A percentile compares a stretch with the other conserved stretches of the same genome.
Conservation (phyloP, 1,140 invertebrate species). For the Proctacanthus coquilletti region DNA sequence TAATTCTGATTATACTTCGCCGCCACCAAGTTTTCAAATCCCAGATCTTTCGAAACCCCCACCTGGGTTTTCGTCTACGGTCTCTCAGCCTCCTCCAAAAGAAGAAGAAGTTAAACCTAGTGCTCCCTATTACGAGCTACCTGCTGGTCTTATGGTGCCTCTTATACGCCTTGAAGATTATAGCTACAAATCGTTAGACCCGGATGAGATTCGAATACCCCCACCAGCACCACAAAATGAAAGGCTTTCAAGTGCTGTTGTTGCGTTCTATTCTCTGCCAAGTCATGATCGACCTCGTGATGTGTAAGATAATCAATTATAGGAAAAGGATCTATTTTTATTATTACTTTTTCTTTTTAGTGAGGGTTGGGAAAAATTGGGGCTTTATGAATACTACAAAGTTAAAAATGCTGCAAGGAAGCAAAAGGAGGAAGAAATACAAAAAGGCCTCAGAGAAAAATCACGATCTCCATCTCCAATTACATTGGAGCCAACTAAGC, state of each 20-base stretch:
- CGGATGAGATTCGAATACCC: conserved; percentile 76
- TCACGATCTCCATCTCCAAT: conserved; percentile 63
- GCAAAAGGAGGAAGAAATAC: conserved; percentile 73
- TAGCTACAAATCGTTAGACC: conserved; percentile 79
- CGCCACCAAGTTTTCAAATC: conserved; percentile 36
- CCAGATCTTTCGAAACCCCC: conserved; percentile 76
- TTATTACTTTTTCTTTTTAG: conserved; percentile 35
- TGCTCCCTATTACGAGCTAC: conserved; percentile 90
- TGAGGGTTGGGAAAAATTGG: conserved; percentile 95
- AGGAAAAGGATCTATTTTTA: background rate
- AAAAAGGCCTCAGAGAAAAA: conserved; percentile 46
- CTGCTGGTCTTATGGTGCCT: conserved; percentile 85
- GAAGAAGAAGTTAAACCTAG: conserved; percentile 70
- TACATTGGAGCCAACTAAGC: conserved; percentile 51
- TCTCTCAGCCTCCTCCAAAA: conserved; percentile 18
- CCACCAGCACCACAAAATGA: conserved; percentile 88
- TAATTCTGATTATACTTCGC: conserved; percentile 6
- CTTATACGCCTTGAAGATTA: conserved; percentile 80
- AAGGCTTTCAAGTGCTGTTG: conserved; percentile 75
- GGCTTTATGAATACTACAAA: conserved; percentile 94
- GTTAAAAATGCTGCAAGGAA: conserved; percentile 83
- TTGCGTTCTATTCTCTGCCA: conserved; percentile 87
- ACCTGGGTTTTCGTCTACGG: conserved; percentile 46
- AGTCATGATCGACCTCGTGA: conserved; percentile 87
- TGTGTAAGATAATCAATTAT: conserved; percentile 43